phyloP scores from a whole-genome alignment of 2,797 vertebrate genomes.

The Crocodylus rhombifer region DNA sequence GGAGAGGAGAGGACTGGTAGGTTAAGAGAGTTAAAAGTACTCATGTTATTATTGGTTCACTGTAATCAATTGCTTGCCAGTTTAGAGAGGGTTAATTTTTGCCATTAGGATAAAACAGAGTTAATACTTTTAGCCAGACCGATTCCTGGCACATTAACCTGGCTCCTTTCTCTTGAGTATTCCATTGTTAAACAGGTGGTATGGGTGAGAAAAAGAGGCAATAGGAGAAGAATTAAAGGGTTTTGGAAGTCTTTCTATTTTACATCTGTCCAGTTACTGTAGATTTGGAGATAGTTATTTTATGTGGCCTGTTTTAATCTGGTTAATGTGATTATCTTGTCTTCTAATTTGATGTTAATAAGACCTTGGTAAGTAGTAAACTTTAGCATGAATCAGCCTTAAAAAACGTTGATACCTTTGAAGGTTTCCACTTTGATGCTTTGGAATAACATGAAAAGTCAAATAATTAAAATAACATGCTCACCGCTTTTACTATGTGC shows the following conservation, averaged over 20 bases:
- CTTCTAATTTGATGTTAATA: not conserved
- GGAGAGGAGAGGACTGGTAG: not conserved
- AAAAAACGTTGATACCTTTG: not conserved
- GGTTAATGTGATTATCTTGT: not conserved
- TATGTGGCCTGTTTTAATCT: not conserved
- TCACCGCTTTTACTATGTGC: not conserved
- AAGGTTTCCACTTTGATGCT: not conserved
- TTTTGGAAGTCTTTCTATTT: not conserved
- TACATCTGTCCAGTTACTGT: not conserved
- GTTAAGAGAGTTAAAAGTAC: not conserved
- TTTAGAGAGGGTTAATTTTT: not conserved
- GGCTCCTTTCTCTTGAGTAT: not conserved
- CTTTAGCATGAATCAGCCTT: not conserved
- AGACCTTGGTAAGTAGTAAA: not conserved
- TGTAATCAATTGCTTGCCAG: not conserved
- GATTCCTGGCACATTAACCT: constrained; percentile 17
- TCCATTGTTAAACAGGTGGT: not conserved
- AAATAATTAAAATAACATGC: not conserved
- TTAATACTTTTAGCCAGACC: constrained; percentile 38
- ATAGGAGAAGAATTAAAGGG: not conserved
- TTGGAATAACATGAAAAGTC: not conserved
- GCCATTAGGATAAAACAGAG: not conserved
- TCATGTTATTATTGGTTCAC: not conserved
- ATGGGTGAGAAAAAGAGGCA: not conserved
- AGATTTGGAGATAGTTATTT: fast-evolving